A percentile compares a stretch with the other conserved stretches of the same genome.
These are phyloP conservation scores for Platichthys stellatus DNA, from an alignment of 2,113 vertebrate species.

Conservation along the genomic window DNA sequence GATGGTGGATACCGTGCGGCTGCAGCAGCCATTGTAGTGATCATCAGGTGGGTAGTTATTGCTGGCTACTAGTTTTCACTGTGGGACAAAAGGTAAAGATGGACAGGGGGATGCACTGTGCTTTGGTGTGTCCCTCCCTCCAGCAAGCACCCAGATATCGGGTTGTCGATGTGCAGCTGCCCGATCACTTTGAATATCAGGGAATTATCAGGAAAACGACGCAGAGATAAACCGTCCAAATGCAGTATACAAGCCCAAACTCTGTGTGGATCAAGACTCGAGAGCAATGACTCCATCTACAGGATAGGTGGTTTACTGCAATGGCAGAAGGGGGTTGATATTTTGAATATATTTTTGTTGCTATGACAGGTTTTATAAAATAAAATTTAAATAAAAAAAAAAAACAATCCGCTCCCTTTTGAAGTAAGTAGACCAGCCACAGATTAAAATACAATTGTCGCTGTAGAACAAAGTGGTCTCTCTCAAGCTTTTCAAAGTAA, in stretches of 20 bases:
- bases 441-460: conserved; percentile 69
- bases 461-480: conserved; percentile 72
- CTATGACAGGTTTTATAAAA: not conserved
- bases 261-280: conserved; percentile 37
- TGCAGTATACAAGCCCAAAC: conserved; percentile 63
- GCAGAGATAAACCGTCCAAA: conserved; percentile 28
- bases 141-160: conserved; percentile 16
- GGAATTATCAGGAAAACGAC: not conserved
- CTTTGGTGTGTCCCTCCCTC: conserved; percentile 53
- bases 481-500: conserved; percentile 59
- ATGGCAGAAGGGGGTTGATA: conserved; percentile 22
- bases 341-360: conserved; percentile 1
- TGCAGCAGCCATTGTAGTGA: conserved; percentile 1
- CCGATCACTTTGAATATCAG: conserved; percentile 8
- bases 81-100: conserved; percentile 8
- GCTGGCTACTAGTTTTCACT: conserved; percentile 54
- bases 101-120: conserved; percentile 48
- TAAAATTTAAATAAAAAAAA: conserved; percentile 3
- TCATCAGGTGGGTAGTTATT: conserved; percentile 42
- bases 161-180: conserved; percentile 36
- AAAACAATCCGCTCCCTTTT: conserved; percentile 58
- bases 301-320: conserved; percentile 73
- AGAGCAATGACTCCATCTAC: conserved; percentile 69
- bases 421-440: conserved; percentile 80
- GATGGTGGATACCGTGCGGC: not conserved